Evolutionary conservation across 2,113 vertebrate species (phyloP).

Genomic region (Hemiscyllium ocellatum): DNA sequence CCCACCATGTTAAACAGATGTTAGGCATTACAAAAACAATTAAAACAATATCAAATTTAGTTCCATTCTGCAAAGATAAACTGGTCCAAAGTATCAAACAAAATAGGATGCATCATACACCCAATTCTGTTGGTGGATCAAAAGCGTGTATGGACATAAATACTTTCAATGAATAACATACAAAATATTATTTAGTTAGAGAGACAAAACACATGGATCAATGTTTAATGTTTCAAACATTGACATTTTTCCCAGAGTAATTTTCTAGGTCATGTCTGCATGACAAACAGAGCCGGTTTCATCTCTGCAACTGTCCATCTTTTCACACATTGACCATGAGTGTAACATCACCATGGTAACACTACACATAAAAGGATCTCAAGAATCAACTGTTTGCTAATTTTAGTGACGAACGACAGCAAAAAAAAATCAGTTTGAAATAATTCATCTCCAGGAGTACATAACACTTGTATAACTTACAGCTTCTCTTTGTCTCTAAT

Average conservation of each 20-base stretch:
- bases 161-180: neutral
- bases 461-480: neutral
- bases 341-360: conserved; percentile 7
- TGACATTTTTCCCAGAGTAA: neutral
- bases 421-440: neutral
- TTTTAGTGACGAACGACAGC: neutral
- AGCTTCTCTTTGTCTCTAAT: neutral
- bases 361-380: neutral
- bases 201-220: neutral
- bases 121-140: neutral
- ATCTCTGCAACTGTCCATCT: neutral
- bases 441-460: neutral
- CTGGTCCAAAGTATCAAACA: neutral
- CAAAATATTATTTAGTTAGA: neutral
- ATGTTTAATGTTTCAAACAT: too few relatives aligned
- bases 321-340: neutral
- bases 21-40: neutral
- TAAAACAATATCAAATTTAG: neutral
- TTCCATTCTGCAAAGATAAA: neutral
- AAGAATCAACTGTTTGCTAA: neutral
- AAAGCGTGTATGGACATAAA: neutral
- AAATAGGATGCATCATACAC: neutral
- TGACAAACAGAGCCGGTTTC: neutral
- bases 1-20: neutral
- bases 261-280: neutral